A percentile compares a stretch with the other conserved stretches of the same genome.
Evolutionary conservation across 1,140 invertebrate species (phyloP).

Genomic region (Oedothorax gibbosus): DNA sequence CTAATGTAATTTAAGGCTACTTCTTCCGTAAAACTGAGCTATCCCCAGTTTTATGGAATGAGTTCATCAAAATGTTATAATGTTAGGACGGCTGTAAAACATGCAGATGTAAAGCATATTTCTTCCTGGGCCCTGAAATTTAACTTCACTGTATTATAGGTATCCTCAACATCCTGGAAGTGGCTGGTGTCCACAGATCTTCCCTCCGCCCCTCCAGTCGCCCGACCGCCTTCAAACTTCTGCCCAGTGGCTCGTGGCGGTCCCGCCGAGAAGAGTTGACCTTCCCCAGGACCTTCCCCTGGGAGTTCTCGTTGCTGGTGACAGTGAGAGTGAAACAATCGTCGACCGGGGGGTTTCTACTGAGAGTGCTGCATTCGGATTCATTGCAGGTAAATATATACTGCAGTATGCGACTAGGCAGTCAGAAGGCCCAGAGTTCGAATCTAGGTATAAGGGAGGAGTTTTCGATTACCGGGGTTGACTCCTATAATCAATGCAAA

Average conservation of each 20-base stretch:
- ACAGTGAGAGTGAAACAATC: slow-evolving; percentile 18
- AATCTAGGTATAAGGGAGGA: too few relatives aligned
- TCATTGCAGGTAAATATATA: slow-evolving; percentile 29
- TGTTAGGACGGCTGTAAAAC: too few relatives aligned
- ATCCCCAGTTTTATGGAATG: too few relatives aligned
- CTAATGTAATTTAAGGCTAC: too few relatives aligned
- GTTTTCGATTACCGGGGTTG: too few relatives aligned
- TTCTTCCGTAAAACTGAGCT: too few relatives aligned
- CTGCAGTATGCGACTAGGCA: too few relatives aligned
- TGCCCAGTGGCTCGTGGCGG: slow-evolving; percentile 39
- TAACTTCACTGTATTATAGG: neutral
- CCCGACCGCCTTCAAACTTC: slow-evolving; percentile 25
- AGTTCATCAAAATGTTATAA: too few relatives aligned
- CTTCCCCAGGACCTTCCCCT: slow-evolving; percentile 50
- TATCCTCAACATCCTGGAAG: slow-evolving; percentile 27
- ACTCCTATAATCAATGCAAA: too few relatives aligned
- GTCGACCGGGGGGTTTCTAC: slow-evolving; percentile 27
- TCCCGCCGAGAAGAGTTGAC: slow-evolving; percentile 34
- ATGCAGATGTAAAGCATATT: too few relatives aligned
- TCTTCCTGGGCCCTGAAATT: neutral
- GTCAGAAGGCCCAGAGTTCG: too few relatives aligned
- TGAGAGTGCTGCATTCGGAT: slow-evolving; percentile 41
- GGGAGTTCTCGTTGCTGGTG: slow-evolving; percentile 50
- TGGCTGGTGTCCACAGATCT: slow-evolving; percentile 32
- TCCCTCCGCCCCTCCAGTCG: slow-evolving; percentile 29